These are phyloP conservation scores for Drosophila pectinifera DNA, from an alignment of 1,140 invertebrate genomes.

Conservation along the genomic window DNA sequence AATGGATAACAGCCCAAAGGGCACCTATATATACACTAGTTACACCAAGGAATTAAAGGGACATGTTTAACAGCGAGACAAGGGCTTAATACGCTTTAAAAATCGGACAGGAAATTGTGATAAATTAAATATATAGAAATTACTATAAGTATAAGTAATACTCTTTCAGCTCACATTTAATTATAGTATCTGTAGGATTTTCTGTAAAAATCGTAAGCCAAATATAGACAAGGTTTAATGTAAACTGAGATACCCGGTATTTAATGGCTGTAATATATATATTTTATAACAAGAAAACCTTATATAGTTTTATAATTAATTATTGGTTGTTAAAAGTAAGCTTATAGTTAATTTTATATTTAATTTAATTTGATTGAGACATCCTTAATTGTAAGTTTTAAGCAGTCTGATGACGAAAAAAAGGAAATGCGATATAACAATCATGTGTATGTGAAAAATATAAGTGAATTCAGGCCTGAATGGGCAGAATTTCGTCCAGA, in stretches of 20 bases:
- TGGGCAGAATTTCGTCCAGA: constrained; percentile 3
- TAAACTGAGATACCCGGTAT: no score
- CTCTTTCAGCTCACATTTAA: no score
- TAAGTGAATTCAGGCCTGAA: constrained; percentile 7
- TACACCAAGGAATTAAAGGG: constrained; percentile 16
- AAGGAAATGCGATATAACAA: not conserved
- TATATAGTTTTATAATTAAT: no score
- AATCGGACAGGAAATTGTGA: no score
- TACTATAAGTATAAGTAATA: no score
- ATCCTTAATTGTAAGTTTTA: not conserved
- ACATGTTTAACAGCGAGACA: not conserved
- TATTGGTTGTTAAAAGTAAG: no score
- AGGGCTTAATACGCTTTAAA: constrained; percentile 1
- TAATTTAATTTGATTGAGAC: not conserved
- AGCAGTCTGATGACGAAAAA: not conserved
- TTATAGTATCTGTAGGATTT: not conserved
- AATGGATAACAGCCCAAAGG: constrained; percentile 48
- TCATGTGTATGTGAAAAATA: not conserved
- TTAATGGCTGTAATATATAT: no score
- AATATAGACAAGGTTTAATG: no score
- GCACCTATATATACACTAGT: constrained; percentile 23
- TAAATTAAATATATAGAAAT: no score
- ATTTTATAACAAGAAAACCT: no score
- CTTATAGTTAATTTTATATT: not conserved
- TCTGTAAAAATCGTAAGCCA: no score